These are phyloP conservation scores for Eunapius fragilis DNA, from an alignment of 37 sponge, comb jelly and placozoan species.

Conservation along the genomic window DNA sequence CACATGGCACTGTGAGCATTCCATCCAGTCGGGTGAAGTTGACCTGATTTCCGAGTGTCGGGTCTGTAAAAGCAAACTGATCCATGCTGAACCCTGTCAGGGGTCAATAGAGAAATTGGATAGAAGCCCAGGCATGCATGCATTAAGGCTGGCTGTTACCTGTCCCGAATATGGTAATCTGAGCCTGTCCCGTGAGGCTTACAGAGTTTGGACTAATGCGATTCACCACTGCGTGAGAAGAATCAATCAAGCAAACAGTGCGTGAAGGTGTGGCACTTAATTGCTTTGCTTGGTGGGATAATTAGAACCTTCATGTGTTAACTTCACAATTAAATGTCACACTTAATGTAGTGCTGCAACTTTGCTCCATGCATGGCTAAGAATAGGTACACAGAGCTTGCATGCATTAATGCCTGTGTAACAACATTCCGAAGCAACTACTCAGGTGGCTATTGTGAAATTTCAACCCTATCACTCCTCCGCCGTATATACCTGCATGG, in stretches of 20 bases:
- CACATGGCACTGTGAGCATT: conserved; percentile 38
- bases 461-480: background rate
- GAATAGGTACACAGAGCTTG: too few relatives aligned
- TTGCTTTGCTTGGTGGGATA: background rate
- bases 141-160: conserved; percentile 7
- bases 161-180: conserved; percentile 18
- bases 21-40: conserved; percentile 29
- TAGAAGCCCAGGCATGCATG: too few relatives aligned
- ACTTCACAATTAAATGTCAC: too few relatives aligned
- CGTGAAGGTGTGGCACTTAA: too few relatives aligned
- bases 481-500: too few relatives aligned
- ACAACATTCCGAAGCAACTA: too few relatives aligned
- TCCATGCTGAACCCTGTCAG: conserved; percentile 66
- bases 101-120: background rate
- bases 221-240: conserved; percentile 15
- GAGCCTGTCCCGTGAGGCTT: conserved; percentile 42
- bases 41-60: conserved; percentile 52
- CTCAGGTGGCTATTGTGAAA: too few relatives aligned
- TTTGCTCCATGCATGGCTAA: too few relatives aligned
- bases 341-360: too few relatives aligned
- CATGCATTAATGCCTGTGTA: too few relatives aligned
- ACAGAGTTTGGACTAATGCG: conserved; percentile 7
- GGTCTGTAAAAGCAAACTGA: conserved; percentile 33
- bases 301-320: too few relatives aligned
- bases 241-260: too few relatives aligned